Evolutionary conservation across 2,113 vertebrate species (phyloP), one percentile per base, ranked within the genome.

Genomic region (Channa maculata): DNA sequence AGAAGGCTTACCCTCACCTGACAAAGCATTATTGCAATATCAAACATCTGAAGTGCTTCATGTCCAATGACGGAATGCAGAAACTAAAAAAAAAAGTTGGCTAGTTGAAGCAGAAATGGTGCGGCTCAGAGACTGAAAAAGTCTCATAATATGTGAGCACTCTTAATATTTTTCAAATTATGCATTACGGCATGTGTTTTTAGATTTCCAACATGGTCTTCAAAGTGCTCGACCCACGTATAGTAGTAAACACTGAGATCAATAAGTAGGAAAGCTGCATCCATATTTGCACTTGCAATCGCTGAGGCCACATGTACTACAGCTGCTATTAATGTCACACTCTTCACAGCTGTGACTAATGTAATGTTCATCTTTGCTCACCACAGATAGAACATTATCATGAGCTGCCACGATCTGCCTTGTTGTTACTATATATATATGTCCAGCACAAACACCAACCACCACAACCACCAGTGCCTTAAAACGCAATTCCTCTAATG

Each of bases 251-350:
- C 24, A 60, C 57, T 48, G 57, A 58, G 5, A 68, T 14, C 55
- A 39, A 39, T 46, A 37, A 48, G 8, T 38, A 34, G 2, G 14
- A 63, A 54, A 82, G 78, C 74, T 71, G 55, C 38, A 71, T 57
- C 13, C 55, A 36, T 49, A 77, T 60, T 24, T 24, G 60, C 55
- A 72, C 57, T 65, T 39, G 9, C 64, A 67, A 64, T 70, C 80
- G 69, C 84, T 76, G 75, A 67, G 69, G 71, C 67, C 41, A 74
- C 67, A 81, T 41, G 58, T 39, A 55, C 59, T 52, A 64, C 79
- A 85, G 81, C 71, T 86, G 80, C 59, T 71, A 55, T 66, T 72
- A 68, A 78, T 79, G 71, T 81, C 79, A 69, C 77, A 71, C 57
- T 66, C 53, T 46, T 75, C 66, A 66, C 72, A 79, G 54, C 83